A percentile compares a stretch with the other conserved stretches of the same genome.
Conservation (phyloP, 1,140 invertebrate genomes). For the Orius insidiosus region DNA sequence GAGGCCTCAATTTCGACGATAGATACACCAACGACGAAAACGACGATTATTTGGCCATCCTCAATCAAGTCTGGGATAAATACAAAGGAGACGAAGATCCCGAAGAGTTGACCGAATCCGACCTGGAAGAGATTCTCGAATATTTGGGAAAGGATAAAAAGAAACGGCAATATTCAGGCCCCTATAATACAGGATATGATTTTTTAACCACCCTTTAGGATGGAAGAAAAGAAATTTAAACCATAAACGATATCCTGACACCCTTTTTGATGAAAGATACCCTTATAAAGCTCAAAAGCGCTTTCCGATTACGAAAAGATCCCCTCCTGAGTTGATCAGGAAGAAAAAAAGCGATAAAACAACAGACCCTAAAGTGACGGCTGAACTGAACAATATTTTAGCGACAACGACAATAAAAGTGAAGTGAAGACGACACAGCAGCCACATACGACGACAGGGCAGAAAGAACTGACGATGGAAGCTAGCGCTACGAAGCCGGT, state of each 20-base stretch:
- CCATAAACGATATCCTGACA: slow-evolving; percentile 9
- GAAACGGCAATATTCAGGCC: slow-evolving; percentile 12
- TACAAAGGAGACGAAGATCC: slow-evolving; percentile 17
- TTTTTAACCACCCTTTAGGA: slow-evolving; percentile 15
- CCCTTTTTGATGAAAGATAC: slow-evolving; percentile 17
- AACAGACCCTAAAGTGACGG: slow-evolving; percentile 20
- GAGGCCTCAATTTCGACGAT: slow-evolving; percentile 14
- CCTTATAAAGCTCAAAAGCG: slow-evolving; percentile 16
- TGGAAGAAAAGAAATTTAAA: slow-evolving; percentile 11
- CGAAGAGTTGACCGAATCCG: slow-evolving; percentile 14
- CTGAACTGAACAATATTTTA: slow-evolving; percentile 20
- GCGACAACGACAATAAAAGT: slow-evolving; percentile 8
- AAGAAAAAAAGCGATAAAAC: slow-evolving; percentile 14
- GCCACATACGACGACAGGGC: slow-evolving; percentile 5
- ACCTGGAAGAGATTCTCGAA: slow-evolving; percentile 15
- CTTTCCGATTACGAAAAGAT: slow-evolving; percentile 18
- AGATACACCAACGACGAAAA: slow-evolving; percentile 7
- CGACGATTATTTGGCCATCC: slow-evolving; percentile 15
- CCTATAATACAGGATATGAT: slow-evolving; percentile 15
- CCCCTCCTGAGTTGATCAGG: slow-evolving; percentile 7
- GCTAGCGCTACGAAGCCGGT: slow-evolving; percentile 14
- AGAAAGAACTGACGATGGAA: slow-evolving; percentile 13
- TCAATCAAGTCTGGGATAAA: slow-evolving; percentile 19
- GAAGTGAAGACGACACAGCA: slow-evolving; percentile 6
- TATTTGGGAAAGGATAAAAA: slow-evolving; percentile 14